Evolutionary conservation across 2,113 vertebrate species (phyloP).

Genomic region (Tyrannus savana): DNA sequence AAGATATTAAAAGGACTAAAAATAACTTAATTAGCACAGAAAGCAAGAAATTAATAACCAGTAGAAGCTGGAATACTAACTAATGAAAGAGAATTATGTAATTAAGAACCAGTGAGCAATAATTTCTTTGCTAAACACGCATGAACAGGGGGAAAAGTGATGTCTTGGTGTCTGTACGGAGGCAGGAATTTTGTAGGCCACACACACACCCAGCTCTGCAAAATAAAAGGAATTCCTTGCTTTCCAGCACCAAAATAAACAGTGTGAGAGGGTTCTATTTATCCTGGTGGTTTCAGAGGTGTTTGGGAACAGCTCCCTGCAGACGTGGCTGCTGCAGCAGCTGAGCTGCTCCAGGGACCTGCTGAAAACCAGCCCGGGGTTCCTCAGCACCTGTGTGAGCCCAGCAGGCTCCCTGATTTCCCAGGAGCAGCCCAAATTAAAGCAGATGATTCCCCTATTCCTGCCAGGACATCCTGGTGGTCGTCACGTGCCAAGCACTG

Average conservation of each 20-base stretch:
- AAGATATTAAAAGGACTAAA: neutral
- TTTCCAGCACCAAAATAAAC: neutral
- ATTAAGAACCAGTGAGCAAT: neutral
- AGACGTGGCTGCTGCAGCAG: neutral
- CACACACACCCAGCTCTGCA: neutral
- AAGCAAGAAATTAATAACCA: neutral
- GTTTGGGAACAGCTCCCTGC: neutral
- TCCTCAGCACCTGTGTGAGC: neutral
- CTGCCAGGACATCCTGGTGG: neutral
- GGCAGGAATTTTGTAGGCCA: neutral
- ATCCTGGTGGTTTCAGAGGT: neutral
- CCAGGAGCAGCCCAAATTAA: neutral
- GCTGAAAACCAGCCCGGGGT: rapidly evolving
- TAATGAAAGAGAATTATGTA: neutral
- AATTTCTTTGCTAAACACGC: neutral
- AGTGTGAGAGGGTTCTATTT: neutral
- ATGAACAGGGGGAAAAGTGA: neutral
- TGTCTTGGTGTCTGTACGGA: neutral
- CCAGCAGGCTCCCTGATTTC: neutral
- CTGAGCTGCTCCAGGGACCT: neutral
- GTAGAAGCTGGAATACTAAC: neutral
- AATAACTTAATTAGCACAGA: neutral
- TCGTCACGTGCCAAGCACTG: neutral
- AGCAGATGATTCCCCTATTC: neutral
- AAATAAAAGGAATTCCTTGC: neutral